phyloP scores from a whole-genome alignment of 2,888 invertebrate species.

The Drosophila acutilabella region DNA sequence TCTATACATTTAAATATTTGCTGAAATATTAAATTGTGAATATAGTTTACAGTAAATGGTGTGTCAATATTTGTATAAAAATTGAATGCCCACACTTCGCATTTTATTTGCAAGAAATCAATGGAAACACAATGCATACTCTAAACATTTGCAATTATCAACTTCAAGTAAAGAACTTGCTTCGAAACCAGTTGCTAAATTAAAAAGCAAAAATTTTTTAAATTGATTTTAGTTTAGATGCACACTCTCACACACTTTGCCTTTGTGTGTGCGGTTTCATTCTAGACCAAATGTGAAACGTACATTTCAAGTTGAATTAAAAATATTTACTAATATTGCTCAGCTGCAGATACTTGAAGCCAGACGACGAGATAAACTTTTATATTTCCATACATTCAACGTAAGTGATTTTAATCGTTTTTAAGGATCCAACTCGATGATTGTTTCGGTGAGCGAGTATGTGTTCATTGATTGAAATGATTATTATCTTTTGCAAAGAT shows the following conservation, averaged over 20 bases:
- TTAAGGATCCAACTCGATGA: conserved; percentile 18
- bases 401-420: conserved; percentile 61
- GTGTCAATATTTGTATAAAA: conserved; percentile 2
- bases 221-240: conserved; percentile 49
- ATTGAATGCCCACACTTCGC: not conserved
- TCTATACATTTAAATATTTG: no score
- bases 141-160: conserved; percentile 68
- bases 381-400: conserved; percentile 66
- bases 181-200: conserved; percentile 14
- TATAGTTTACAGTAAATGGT: no score
- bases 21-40: no score
- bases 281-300: conserved; percentile 45
- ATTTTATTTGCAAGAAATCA: not conserved
- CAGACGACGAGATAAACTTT: conserved; percentile 31
- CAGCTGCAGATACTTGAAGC: conserved; percentile 13
- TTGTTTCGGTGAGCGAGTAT: conserved; percentile 10
- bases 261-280: not conserved
- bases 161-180: conserved; percentile 29
- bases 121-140: conserved; percentile 20
- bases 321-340: conserved; percentile 46
- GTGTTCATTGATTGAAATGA: conserved; percentile 20
- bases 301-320: conserved; percentile 62
- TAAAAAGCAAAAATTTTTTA: conserved; percentile 48
- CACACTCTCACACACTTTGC: not conserved
- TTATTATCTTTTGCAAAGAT: conserved; percentile 50